These are phyloP conservation scores for Caenorhabditis sp. DNA, from an alignment of 2,888 invertebrate species.

Conservation along the genomic window DNA sequence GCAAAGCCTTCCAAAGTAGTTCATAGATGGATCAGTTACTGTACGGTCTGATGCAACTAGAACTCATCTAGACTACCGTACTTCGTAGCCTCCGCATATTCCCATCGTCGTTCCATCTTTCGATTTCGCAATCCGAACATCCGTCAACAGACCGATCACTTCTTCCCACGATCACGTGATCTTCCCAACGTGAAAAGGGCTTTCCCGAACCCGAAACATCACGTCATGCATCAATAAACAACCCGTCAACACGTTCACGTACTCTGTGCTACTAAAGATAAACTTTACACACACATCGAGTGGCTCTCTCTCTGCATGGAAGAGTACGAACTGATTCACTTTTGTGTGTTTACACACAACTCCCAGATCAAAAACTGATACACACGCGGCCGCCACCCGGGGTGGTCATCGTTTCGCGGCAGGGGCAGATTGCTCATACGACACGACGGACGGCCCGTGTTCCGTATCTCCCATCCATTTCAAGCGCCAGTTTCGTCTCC, in stretches of 20 bases:
- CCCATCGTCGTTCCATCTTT: neutral
- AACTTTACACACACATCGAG: constrained; percentile 20
- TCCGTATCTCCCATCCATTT: constrained; percentile 24
- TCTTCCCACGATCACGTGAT: neutral
- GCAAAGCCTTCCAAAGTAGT: too few relatives aligned
- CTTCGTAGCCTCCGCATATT: neutral
- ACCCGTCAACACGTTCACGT: constrained; percentile 16
- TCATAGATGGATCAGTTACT: too few relatives aligned
- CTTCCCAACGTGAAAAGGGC: neutral
- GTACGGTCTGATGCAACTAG: too few relatives aligned
- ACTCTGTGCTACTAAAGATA: constrained; percentile 25
- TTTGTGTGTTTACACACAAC: constrained; percentile 28
- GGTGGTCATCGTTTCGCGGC: constrained; percentile 23
- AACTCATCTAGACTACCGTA: too few relatives aligned
- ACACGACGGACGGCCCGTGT: neutral
- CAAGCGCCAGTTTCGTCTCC: constrained; percentile 18
- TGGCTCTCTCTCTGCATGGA: constrained; percentile 11
- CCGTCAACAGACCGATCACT: neutral
- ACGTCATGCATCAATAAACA: constrained; percentile 20
- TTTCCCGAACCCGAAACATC: constrained; percentile 7
- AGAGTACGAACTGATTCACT: constrained; percentile 18
- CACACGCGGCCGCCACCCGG: neutral
- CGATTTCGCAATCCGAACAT: neutral
- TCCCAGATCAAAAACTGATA: constrained; percentile 17
- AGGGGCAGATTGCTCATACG: constrained; percentile 25